These are phyloP conservation scores for Peromyscus nudipes DNA, from an alignment of 2,797 vertebrate genomes.

Conservation along the genomic window DNA sequence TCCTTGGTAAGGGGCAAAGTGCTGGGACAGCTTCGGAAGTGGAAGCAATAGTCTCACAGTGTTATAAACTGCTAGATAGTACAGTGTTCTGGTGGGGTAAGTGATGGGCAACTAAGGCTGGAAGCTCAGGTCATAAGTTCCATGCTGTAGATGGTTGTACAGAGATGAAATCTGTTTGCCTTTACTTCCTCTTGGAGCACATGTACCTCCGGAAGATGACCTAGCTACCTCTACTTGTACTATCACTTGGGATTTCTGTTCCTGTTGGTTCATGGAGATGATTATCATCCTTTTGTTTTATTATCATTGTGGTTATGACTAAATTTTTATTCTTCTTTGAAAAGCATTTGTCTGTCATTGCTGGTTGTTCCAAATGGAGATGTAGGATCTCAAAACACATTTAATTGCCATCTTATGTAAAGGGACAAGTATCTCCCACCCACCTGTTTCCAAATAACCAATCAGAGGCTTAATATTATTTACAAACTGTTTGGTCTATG, in stretches of 20 bases:
- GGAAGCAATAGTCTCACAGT: neutral
- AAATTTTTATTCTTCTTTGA: slow-evolving; percentile 2
- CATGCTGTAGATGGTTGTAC: neutral
- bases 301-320: neutral
- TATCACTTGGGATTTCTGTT: neutral
- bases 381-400: neutral
- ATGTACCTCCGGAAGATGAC: neutral
- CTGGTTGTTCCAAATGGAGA: neutral
- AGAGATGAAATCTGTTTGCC: neutral
- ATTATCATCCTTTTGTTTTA: neutral
- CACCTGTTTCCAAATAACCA: too few relatives aligned
- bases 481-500: too few relatives aligned
- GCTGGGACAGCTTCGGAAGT: neutral
- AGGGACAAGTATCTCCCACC: too few relatives aligned
- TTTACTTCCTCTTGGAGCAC: neutral
- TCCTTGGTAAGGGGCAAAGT: neutral
- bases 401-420: neutral
- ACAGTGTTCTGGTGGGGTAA: neutral
- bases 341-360: neutral
- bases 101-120: neutral
- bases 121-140: neutral
- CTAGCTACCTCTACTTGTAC: neutral
- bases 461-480: too few relatives aligned
- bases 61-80: neutral
- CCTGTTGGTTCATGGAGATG: neutral